Evolutionary conservation across 2,888 invertebrate genomes (phyloP).

Genomic region (Sinohyriopsis cumingii): DNA sequence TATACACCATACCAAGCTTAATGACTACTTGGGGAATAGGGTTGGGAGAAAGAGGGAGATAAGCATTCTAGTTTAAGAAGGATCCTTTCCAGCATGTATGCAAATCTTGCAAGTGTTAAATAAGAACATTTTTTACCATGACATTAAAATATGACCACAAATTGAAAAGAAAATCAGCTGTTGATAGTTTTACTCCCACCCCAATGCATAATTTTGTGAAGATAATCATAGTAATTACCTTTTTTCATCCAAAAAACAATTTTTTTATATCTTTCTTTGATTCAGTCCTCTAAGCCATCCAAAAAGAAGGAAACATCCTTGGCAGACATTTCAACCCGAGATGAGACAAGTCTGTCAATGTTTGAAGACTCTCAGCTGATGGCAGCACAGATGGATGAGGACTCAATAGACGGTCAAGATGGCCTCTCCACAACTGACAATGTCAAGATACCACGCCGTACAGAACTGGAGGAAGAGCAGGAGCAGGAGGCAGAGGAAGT

Average conservation of each 20-base stretch:
- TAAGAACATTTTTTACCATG: not conserved
- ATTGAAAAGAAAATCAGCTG: too few species aligned
- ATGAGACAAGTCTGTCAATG: slow-evolving; percentile 54
- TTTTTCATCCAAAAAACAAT: too few species aligned
- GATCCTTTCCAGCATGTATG: not conserved
- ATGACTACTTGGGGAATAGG: too few species aligned
- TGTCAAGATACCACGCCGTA: slow-evolving; percentile 36
- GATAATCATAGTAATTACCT: too few species aligned
- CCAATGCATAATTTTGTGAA: too few species aligned
- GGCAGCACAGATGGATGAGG: slow-evolving; percentile 64
- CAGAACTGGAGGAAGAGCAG: slow-evolving; percentile 72
- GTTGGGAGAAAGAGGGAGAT: slow-evolving; percentile 19
- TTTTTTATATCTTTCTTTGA: too few species aligned
- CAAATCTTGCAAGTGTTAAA: not conserved
- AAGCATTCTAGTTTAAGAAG: not conserved
- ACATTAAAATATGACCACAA: too few species aligned
- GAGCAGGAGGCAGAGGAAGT: slow-evolving; percentile 50
- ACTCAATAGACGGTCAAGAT: slow-evolving; percentile 73
- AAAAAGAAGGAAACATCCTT: slow-evolving; percentile 58
- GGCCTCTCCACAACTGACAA: slow-evolving; percentile 42
- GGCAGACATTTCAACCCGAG: slow-evolving; percentile 24
- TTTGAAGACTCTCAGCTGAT: slow-evolving; percentile 63
- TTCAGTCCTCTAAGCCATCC: slow-evolving; percentile 32
- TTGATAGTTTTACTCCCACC: too few species aligned
- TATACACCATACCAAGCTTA: too few species aligned